Evolutionary conservation across 2,888 invertebrate species (phyloP), one percentile per base, ranked within the genome.

Genomic region (Heterodera filipjevi): DNA sequence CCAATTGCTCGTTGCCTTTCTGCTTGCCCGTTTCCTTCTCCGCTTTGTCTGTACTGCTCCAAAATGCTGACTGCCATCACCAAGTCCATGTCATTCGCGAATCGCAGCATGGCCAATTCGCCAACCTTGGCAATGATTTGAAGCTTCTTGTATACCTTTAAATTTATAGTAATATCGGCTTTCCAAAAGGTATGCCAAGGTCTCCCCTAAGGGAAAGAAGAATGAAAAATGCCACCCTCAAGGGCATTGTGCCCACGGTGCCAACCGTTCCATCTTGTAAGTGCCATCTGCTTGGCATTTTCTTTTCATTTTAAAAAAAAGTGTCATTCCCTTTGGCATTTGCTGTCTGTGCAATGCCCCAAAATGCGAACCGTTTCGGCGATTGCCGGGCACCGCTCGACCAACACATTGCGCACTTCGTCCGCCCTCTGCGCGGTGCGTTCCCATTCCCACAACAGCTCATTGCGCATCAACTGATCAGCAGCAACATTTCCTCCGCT

Each of bases 81-180:
- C 83, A 98, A 92, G 89, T 96, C 96, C 82, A 97, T 92, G 90
- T 98, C 97, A 90, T 96, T 94, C 86, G 95, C 94, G 89, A 94
- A 92, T 78, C 95, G 91, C 86, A 93, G 93, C 72, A 98, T 91
- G 0, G 96, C 96, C 22, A 93, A 90, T 2, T 93, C 93, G 1
- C 87, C 88, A 22, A 82, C 46, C 30, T 68, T 49, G 27, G 76
- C 75, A 16, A 85, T 82, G 27, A 80, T 72, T 35, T 77, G 71
- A 70, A 84, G 35, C 70, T 97, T 84, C 49, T 77, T 71, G 66
- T 84, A 80, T 33, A 84, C 75, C 71, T 79, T 35, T 16, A 75
- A 39, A 53, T 59, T 27, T n/a, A 39, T 39, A 12, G 39, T 39
- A 39, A 10, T 39, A 10, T 39, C 6, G 39, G 12, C 12, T 6